Evolutionary conservation across 2,113 vertebrate genomes (phyloP).

Genomic region (Hiodon tergisus): DNA sequence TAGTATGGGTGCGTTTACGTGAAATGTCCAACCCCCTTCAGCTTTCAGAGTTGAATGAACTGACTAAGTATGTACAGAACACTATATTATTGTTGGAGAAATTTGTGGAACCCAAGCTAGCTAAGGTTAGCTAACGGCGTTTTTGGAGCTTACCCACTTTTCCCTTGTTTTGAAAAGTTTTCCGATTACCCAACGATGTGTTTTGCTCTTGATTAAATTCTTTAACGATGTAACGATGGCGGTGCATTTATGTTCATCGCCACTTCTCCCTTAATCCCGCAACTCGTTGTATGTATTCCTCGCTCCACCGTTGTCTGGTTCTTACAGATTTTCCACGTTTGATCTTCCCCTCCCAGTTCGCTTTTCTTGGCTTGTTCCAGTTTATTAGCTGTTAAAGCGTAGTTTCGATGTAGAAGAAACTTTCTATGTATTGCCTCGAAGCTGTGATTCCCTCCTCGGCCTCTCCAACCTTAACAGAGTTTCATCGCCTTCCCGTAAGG

Average conservation of each 20-base stretch:
- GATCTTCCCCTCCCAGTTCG: not conserved
- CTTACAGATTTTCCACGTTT: not conserved
- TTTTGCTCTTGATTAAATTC: not conserved
- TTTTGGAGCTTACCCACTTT: conserved; percentile 3
- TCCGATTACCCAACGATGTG: not conserved
- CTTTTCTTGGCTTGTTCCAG: not conserved
- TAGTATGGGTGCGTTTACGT: not conserved
- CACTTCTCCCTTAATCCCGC: conserved; percentile 8
- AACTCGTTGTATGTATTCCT: conserved; percentile 1
- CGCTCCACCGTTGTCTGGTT: not conserved
- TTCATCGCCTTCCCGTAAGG: conserved; percentile 1
- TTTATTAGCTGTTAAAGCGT: not conserved
- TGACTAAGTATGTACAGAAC: not conserved
- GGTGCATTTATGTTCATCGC: not conserved
- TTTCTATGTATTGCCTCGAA: not conserved
- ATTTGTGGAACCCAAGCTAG: not conserved
- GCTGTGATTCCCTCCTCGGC: conserved; percentile 1
- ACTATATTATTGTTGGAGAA: not conserved
- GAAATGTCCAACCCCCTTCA: not conserved
- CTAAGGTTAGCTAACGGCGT: conserved; percentile 4
- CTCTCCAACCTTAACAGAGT: not conserved
- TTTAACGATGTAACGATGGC: not conserved
- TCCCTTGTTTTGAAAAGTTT: conserved; percentile 16
- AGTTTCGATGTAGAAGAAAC: not conserved
- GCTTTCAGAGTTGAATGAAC: not conserved